Conservation (phyloP, 2,888 invertebrate species). For the Drosophila leonis region DNA sequence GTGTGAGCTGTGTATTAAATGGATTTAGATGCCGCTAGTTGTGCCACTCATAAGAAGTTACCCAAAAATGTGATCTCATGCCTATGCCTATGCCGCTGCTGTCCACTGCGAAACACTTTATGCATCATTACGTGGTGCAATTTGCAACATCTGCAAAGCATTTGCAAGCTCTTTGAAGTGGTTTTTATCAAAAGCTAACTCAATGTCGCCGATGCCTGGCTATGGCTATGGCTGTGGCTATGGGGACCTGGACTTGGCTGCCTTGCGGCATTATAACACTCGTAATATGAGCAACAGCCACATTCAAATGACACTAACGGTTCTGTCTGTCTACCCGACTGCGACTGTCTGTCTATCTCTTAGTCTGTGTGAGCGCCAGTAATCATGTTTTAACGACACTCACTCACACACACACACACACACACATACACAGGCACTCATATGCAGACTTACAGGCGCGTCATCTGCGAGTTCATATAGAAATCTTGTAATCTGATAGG, state of each 20-base stretch:
- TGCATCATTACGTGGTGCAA: constrained; percentile 35
- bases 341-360: constrained; percentile 54
- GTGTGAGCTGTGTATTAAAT: constrained; percentile 3
- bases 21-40: constrained; percentile 5
- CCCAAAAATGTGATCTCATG: constrained; percentile 11
- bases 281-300: constrained; percentile 59
- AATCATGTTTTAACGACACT: constrained; percentile 78
- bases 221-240: background rate
- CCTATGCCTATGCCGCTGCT: background rate
- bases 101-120: constrained; percentile 13
- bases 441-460: constrained; percentile 58
- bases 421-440: constrained; percentile 35
- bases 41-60: constrained; percentile 12
- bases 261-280: constrained; percentile 51
- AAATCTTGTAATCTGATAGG: constrained; percentile 81
- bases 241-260: constrained; percentile 16
- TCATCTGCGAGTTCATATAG: constrained; percentile 75
- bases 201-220: constrained; percentile 32
- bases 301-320: constrained; percentile 80
- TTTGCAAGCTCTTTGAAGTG: constrained; percentile 49
- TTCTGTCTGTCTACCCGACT: constrained; percentile 60
- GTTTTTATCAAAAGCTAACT: constrained; percentile 48
- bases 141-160: constrained; percentile 46
- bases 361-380: constrained; percentile 65
- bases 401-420: constrained; percentile 39